Conservation (phyloP, 2,888 invertebrate species). For the Strigamia crassipes region DNA sequence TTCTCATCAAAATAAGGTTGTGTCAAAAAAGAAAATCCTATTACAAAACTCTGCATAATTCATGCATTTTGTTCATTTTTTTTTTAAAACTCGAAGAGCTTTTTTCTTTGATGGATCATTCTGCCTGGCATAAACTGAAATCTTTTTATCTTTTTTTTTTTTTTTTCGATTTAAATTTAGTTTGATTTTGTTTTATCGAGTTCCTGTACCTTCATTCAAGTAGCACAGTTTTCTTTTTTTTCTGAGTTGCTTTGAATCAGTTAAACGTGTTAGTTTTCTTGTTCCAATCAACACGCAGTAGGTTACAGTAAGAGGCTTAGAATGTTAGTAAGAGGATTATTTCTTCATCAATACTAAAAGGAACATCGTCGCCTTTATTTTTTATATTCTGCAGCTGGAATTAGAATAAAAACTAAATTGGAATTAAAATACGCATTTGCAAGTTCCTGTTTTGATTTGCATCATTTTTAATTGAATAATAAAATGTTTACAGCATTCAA, state of each 20-base stretch:
- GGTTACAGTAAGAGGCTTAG: conserved; percentile 23
- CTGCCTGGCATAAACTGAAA: conserved; percentile 14
- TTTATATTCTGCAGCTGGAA: neutral
- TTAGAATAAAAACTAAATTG: neutral
- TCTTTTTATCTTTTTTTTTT: neutral
- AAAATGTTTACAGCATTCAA: too few species aligned
- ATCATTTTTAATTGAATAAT: neutral
- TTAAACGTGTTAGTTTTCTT: conserved; percentile 21
- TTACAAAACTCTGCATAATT: conserved; percentile 40
- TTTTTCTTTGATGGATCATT: conserved; percentile 36
- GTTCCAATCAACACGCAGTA: conserved; percentile 25
- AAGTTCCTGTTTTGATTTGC: neutral
- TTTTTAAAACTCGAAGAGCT: neutral
- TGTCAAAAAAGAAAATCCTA: conserved; percentile 38
- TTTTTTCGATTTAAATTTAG: neutral
- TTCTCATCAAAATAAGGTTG: conserved; percentile 29
- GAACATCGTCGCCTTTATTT: conserved; percentile 2
- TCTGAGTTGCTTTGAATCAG: conserved; percentile 12
- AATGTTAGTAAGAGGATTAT: conserved; percentile 33
- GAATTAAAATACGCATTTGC: neutral
- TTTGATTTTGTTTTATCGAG: conserved; percentile 1
- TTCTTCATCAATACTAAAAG: conserved; percentile 32
- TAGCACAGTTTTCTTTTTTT: neutral
- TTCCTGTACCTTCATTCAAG: neutral
- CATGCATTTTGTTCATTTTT: conserved; percentile 13